phyloP scores from a whole-genome alignment of 2,797 vertebrate species.

The Brotogeris chrysoptera region DNA sequence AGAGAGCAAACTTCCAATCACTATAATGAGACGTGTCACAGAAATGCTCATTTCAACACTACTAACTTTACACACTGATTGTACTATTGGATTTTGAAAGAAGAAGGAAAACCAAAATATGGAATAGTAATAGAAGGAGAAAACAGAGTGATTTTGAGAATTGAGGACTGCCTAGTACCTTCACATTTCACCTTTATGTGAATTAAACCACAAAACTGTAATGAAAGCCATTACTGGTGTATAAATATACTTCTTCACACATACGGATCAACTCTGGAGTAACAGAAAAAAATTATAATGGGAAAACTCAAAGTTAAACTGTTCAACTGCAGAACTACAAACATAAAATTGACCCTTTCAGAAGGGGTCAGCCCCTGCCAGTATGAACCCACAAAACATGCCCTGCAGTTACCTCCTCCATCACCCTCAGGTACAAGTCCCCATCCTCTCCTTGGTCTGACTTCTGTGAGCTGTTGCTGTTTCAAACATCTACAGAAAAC shows the following conservation, averaged over 20 bases:
- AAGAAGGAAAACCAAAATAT: neutral
- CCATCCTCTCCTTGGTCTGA: neutral
- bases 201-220: slow-evolving; percentile 43
- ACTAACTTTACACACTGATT: neutral
- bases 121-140: neutral
- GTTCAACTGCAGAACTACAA: neutral
- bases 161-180: neutral
- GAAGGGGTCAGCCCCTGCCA: neutral
- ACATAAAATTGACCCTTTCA: neutral
- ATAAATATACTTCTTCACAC: neutral
- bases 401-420: neutral
- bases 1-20: neutral
- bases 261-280: neutral
- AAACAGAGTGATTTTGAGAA: neutral
- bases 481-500: neutral
- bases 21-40: neutral
- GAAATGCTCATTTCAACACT: neutral
- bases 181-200: slow-evolving; percentile 49
- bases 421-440: neutral
- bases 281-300: neutral
- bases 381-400: neutral
- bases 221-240: slow-evolving; percentile 8
- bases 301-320: neutral
- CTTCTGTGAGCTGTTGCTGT: neutral
- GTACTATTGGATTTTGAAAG: slow-evolving; percentile 38